Percentiles rank a stretch among this genome's conserved stretches.
phyloP scores from a whole-genome alignment of 2,888 invertebrate genomes.

The Cryptocheilus praepositus region DNA sequence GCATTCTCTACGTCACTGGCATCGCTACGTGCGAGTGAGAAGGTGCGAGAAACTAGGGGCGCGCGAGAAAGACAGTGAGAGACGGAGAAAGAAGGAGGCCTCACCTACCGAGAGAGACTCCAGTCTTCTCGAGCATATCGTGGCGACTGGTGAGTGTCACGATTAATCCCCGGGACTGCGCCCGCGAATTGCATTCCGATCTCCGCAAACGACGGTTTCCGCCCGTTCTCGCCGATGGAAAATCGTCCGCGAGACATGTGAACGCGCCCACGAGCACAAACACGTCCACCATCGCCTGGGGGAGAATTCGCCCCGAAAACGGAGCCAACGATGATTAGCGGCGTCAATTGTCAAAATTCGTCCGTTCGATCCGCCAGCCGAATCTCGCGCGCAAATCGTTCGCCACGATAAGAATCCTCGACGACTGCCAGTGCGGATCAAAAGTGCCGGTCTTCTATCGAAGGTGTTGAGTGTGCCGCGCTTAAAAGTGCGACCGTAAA shows the following conservation, averaged over 20 bases:
- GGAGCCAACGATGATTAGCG: background rate
- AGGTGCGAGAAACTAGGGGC: constrained; percentile 1
- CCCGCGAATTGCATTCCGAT: constrained; percentile 55
- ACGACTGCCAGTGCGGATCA: no score
- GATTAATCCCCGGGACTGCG: constrained; percentile 54
- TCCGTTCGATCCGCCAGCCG: no score
- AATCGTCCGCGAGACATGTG: constrained; percentile 4
- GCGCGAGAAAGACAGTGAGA: constrained; percentile 32
- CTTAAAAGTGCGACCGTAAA: no score
- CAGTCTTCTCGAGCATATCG: constrained; percentile 66
- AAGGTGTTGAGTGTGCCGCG: no score
- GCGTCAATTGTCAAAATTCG: no score
- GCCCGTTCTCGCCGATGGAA: constrained; percentile 19
- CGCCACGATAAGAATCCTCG: no score
- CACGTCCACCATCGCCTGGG: background rate
- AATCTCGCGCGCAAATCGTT: no score
- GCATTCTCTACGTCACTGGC: background rate
- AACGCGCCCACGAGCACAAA: background rate
- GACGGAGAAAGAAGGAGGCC: constrained; percentile 49
- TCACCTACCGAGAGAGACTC: constrained; percentile 59
- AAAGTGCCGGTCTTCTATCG: no score
- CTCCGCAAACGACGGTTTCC: constrained; percentile 27
- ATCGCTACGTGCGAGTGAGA: constrained; percentile 5
- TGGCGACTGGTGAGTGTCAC: constrained; percentile 58
- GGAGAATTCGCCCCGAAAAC: background rate